Base-by-base conservation (phyloP, 1,140 invertebrate genomes). In the Triops cancriformis region DNA sequence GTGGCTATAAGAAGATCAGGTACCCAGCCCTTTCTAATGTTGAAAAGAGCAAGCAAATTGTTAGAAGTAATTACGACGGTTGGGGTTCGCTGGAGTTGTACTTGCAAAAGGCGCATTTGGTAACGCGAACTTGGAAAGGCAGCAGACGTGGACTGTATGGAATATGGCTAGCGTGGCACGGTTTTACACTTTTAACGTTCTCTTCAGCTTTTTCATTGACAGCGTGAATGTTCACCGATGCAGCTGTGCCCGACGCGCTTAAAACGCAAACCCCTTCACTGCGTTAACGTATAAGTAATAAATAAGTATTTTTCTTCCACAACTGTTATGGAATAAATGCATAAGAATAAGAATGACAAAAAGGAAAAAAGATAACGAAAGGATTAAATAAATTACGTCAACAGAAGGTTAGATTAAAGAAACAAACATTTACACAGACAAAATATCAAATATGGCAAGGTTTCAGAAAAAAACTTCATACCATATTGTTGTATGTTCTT, bases 261-360 rank as follows among this genome's bases (percentile, higher is more conserved):
- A 99, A 83, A 0, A 99, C 91, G 82, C 95, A 97, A 0, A 98
- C 93, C 82, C 98, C 96, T 82, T 98, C 97, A 82, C 95, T 94
- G 82, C 14, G 31, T 37, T 37, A 37, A 37, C 31, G 7, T 7
- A 37, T 2, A 37, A 7, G 31, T 37, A 4, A 37, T 37, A 87
- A 84, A 79, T 73, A 74, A 75, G 72, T n/a, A 23, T 10, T 75
- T 37, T 27, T 10, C 37, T 28, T 28, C 10, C 37, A 75, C n/a
- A n/a, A n/a, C 11, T 75, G 37, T 75, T 45, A 28, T 45, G 18
- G 41, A 45, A 76, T 23, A 73, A 75, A n/a, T n/a, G n/a, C n/a
- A n/a, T n/a, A n/a, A 77, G 26, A 10, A 77, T 28, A 23, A 14
- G 4, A 1, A 72, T 11, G 12, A 74, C 9, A 74, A 37, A 4